phyloP scores from a whole-genome alignment of 2,888 invertebrate genomes.

The Halictus quadricinctus region DNA sequence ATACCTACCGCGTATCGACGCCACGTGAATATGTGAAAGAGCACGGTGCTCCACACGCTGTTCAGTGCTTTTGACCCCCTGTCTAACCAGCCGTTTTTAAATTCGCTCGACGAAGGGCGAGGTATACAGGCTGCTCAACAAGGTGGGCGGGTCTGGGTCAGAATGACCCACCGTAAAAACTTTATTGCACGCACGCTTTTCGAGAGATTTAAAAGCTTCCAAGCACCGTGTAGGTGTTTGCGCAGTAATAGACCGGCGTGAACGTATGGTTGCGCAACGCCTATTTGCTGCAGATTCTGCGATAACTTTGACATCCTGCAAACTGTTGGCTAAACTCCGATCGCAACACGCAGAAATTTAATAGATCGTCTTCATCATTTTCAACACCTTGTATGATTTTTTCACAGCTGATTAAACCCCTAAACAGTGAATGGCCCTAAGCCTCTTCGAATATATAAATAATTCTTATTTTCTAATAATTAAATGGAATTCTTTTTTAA shows the following conservation, averaged over 20 bases:
- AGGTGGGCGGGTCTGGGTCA: not conserved
- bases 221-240: not conserved
- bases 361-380: not conserved
- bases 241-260: not conserved
- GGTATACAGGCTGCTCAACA: not conserved
- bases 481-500: too few relatives aligned
- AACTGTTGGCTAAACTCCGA: not conserved
- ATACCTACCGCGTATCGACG: constrained; percentile 13
- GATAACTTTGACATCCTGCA: not conserved
- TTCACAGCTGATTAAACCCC: too few relatives aligned
- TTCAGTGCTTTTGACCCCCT: constrained; percentile 29
- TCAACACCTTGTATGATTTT: not conserved
- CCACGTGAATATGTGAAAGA: constrained; percentile 35
- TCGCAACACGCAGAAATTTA: not conserved
- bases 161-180: not conserved
- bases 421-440: too few relatives aligned
- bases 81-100: constrained; percentile 42
- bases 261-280: not conserved
- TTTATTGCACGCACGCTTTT: not conserved
- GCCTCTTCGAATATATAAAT: too few relatives aligned
- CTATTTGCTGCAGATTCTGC: not conserved
- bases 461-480: too few relatives aligned
- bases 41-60: constrained; percentile 9
- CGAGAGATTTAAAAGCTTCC: constrained; percentile 7
- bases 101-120: constrained; percentile 32